A percentile compares a stretch with the other conserved stretches of the same genome.
Conservation (phyloP, 2,797 vertebrate genomes). For the Syngnathus rostellatus region DNA sequence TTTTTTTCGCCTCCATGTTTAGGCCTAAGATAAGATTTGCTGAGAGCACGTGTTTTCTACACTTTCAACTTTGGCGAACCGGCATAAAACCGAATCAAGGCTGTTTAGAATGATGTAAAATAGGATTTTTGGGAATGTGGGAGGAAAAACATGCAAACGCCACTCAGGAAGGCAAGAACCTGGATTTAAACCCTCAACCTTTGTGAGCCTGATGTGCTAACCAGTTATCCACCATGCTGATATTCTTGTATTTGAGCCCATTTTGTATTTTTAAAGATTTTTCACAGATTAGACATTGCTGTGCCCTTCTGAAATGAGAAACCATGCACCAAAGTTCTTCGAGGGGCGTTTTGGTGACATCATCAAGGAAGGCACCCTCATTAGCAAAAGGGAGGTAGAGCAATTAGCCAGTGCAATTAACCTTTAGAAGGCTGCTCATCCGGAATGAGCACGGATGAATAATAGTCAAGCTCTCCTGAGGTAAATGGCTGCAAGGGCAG, state of each 20-base stretch:
- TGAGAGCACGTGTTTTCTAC: not conserved
- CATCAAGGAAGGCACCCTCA: slow-evolving; percentile 44
- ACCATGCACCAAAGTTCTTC: slow-evolving; percentile 46
- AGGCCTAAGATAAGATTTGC: not conserved
- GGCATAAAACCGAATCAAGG: not conserved
- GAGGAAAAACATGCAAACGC: too few relatives aligned
- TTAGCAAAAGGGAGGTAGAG: slow-evolving; percentile 59
- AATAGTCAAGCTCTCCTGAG: slow-evolving; percentile 46
- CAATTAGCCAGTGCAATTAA: slow-evolving; percentile 73
- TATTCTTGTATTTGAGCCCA: too few relatives aligned
- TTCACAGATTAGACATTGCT: slow-evolving; percentile 32
- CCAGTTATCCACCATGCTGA: too few relatives aligned
- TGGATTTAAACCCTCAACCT: too few relatives aligned
- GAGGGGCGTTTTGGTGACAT: slow-evolving; percentile 67
- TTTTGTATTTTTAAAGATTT: not conserved
- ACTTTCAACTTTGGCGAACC: not conserved
- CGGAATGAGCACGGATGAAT: slow-evolving; percentile 63
- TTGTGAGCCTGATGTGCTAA: too few relatives aligned
- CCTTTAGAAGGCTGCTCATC: slow-evolving; percentile 68
- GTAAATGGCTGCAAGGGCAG: slow-evolving; percentile 54
- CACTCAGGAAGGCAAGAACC: too few relatives aligned
- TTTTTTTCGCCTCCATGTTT: not conserved
- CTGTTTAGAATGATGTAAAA: not conserved
- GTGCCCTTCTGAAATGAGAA: slow-evolving; percentile 52
- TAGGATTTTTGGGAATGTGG: not conserved